A percentile compares a stretch with the other conserved stretches of the same genome.
Evolutionary conservation across 2,113 vertebrate genomes (phyloP).

Genomic region (Ginglymostoma cirratum): DNA sequence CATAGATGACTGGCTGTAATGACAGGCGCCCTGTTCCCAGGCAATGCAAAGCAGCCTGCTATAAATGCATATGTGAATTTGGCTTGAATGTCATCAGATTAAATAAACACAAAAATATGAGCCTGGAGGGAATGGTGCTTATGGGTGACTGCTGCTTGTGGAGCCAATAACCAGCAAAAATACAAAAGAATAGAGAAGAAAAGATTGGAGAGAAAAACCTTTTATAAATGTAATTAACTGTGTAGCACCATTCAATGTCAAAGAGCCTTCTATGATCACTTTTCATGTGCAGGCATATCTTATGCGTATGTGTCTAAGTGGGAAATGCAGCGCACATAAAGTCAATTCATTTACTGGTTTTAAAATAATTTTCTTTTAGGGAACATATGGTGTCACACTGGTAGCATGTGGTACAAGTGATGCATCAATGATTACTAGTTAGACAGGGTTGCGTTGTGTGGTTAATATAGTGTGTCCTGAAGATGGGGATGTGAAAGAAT

Average conservation of each 20-base stretch:
- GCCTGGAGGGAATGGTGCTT: not conserved
- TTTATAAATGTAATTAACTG: not conserved
- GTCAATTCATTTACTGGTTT: not conserved
- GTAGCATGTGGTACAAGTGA: not conserved
- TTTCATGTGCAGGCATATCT: not conserved
- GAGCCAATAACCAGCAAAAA: not conserved
- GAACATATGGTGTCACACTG: not conserved
- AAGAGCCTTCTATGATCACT: not conserved
- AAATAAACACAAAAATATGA: not conserved
- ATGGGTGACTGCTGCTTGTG: not conserved
- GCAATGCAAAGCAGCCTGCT: not conserved
- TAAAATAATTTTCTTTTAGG: not conserved
- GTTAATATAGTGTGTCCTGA: not conserved
- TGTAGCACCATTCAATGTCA: not conserved
- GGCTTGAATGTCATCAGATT: not conserved
- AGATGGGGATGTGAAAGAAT: constrained; percentile 16
- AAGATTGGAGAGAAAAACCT: not conserved
- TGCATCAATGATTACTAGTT: not conserved
- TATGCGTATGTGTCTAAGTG: too few relatives aligned
- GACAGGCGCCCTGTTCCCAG: not conserved
- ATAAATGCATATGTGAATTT: not conserved
- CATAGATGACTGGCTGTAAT: not conserved
- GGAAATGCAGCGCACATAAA: not conserved
- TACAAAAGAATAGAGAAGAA: not conserved
- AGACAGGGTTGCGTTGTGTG: not conserved